A percentile compares a stretch with the other conserved stretches of the same genome.
Evolutionary conservation across 2,113 vertebrate species (phyloP).

Genomic region (Pyxicephalus adspersus): DNA sequence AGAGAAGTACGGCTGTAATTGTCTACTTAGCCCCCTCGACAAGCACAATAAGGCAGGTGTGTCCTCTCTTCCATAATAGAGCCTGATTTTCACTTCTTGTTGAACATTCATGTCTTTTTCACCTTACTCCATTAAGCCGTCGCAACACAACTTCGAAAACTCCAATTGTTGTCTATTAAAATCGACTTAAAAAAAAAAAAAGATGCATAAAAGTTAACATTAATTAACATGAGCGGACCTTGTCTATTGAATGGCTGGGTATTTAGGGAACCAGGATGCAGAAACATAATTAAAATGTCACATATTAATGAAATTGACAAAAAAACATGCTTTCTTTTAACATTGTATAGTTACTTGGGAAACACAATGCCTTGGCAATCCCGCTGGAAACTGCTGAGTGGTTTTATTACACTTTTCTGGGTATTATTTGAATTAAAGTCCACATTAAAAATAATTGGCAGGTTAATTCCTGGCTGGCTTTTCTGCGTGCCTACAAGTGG

Average conservation of each 20-base stretch:
- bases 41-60: constrained; percentile 21
- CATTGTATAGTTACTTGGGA: not conserved
- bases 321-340: not conserved
- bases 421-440: constrained; percentile 2
- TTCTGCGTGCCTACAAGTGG: not conserved
- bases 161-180: constrained; percentile 22
- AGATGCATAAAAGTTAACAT: not conserved
- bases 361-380: not conserved
- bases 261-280: not conserved
- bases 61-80: not conserved
- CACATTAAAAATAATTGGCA: constrained; percentile 23
- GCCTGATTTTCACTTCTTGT: not conserved
- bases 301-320: constrained; percentile 42
- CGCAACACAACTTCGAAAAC: not conserved
- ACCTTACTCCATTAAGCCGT: constrained; percentile 2
- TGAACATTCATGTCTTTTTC: not conserved
- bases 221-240: constrained; percentile 18
- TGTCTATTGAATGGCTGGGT: constrained; percentile 9
- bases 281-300: constrained; percentile 44
- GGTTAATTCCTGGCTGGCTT: not conserved
- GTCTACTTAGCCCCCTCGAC: not conserved
- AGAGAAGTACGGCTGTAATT: not conserved
- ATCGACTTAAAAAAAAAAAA: constrained; percentile 3
- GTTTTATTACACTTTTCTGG: not conserved
- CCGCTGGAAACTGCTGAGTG: not conserved